phyloP scores from a whole-genome alignment of 2,888 invertebrate species.

The Octonoba sinensis region DNA sequence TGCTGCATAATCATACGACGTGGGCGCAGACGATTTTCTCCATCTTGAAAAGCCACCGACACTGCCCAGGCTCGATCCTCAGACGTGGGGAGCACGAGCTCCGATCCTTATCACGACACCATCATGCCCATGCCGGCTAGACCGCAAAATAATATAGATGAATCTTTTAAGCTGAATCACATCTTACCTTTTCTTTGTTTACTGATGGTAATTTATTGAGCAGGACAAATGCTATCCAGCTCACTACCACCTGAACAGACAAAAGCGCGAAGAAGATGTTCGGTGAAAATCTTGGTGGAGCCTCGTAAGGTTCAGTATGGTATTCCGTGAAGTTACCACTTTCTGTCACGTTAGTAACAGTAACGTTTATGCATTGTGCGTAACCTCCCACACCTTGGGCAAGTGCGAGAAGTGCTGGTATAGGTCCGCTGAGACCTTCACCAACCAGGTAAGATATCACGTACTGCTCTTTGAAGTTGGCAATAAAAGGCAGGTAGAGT shows the following conservation, averaged over 20 bases:
- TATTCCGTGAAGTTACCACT: constrained; percentile 16
- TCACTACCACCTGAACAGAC: constrained; percentile 77
- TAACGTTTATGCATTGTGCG: constrained; percentile 69
- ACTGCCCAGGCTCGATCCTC: no score
- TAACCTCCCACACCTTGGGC: constrained; percentile 80
- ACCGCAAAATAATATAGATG: no score
- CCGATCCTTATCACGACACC: no score
- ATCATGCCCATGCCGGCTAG: no score
- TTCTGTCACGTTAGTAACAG: constrained; percentile 65
- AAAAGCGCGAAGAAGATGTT: constrained; percentile 79
- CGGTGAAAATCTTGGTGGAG: constrained; percentile 77
- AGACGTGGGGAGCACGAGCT: no score
- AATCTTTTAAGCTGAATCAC: no score
- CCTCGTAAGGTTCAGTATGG: constrained; percentile 68
- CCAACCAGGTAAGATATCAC: constrained; percentile 85
- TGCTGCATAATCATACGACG: no score
- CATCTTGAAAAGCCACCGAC: no score
- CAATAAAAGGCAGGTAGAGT: constrained; percentile 87
- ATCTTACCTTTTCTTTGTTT: constrained; percentile 66
- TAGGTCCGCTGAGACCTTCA: constrained; percentile 84
- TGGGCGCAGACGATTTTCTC: no score
- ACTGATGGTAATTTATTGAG: constrained; percentile 74
- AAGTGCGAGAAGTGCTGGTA: constrained; percentile 83
- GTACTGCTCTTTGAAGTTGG: constrained; percentile 78
- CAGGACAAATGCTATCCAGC: constrained; percentile 78